Evolutionary conservation across 1,140 invertebrate genomes (phyloP).

Genomic region (Lanistes nyassanus): DNA sequence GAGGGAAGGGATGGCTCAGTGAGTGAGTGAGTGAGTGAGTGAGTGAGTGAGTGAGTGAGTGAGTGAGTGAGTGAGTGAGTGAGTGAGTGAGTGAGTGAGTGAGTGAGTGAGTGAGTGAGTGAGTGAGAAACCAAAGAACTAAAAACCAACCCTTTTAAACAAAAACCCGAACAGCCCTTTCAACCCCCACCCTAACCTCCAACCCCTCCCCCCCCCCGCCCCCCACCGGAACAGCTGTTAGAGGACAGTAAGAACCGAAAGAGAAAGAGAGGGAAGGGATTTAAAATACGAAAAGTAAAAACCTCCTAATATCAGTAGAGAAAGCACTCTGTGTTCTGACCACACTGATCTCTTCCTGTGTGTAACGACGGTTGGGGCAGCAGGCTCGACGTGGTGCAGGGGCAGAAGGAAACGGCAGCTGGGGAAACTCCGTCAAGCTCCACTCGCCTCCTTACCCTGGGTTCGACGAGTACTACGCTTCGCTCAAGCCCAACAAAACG

Average conservation of each 20-base stretch:
- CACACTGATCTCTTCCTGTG: background rate
- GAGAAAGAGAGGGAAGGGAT: too few species aligned
- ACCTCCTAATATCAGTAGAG: too few species aligned
- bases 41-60: too few species aligned
- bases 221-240: too few species aligned
- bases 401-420: slow-evolving; percentile 76
- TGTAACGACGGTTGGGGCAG: slow-evolving; percentile 81
- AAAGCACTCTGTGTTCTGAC: background rate
- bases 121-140: background rate
- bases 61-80: too few species aligned
- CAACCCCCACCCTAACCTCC: too few species aligned
- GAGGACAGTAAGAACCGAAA: too few species aligned
- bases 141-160: too few species aligned
- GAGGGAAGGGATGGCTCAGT: background rate
- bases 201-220: too few species aligned
- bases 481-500: slow-evolving; percentile 75
- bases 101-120: slow-evolving; percentile 1
- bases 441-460: slow-evolving; percentile 76
- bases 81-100: background rate
- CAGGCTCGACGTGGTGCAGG: slow-evolving; percentile 78
- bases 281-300: too few species aligned
- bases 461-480: slow-evolving; percentile 79
- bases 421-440: slow-evolving; percentile 80
- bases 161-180: too few species aligned
- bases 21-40: too few species aligned